These are phyloP conservation scores for Eumerus sabulonum DNA, from an alignment of 2,888 invertebrate genomes.

Conservation along the genomic window DNA sequence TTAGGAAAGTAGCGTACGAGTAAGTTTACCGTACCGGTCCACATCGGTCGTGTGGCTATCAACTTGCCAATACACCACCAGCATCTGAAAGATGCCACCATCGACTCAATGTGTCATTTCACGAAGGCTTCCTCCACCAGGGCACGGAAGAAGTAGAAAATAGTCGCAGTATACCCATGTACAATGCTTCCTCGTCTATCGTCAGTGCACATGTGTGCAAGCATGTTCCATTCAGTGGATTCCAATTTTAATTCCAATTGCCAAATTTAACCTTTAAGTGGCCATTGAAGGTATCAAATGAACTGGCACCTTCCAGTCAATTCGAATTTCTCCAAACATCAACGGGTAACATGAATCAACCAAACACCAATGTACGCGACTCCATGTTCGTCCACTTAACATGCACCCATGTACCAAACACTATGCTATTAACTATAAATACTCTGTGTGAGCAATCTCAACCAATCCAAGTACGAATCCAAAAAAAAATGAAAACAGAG, in stretches of 20 bases:
- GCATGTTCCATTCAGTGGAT: slow-evolving; percentile 37
- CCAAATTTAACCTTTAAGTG: slow-evolving; percentile 43
- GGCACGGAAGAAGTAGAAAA: background rate
- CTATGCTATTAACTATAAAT: slow-evolving; percentile 60
- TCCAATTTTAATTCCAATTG: slow-evolving; percentile 38
- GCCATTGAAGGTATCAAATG: slow-evolving; percentile 60
- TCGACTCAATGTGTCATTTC: slow-evolving; percentile 51
- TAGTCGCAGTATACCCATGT: background rate
- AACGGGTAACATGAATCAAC: slow-evolving; percentile 60
- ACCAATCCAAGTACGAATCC: too few relatives aligned
- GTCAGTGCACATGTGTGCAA: slow-evolving; percentile 2
- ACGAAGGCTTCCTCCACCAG: slow-evolving; percentile 6
- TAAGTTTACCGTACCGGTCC: background rate
- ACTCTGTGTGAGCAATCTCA: slow-evolving; percentile 23
- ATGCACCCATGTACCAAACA: slow-evolving; percentile 61
- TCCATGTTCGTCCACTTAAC: slow-evolving; percentile 66
- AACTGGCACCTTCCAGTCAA: slow-evolving; percentile 61
- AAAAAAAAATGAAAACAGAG: slow-evolving; percentile 25
- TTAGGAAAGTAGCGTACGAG: too few relatives aligned
- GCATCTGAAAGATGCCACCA: background rate
- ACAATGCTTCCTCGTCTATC: slow-evolving; percentile 1
- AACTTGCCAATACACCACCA: slow-evolving; percentile 50
- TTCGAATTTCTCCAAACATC: slow-evolving; percentile 56
- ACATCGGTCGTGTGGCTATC: slow-evolving; percentile 50
- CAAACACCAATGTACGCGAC: slow-evolving; percentile 30